Evolutionary conservation across 2,113 vertebrate genomes (phyloP).

Genomic region (Globicephala melas): DNA sequence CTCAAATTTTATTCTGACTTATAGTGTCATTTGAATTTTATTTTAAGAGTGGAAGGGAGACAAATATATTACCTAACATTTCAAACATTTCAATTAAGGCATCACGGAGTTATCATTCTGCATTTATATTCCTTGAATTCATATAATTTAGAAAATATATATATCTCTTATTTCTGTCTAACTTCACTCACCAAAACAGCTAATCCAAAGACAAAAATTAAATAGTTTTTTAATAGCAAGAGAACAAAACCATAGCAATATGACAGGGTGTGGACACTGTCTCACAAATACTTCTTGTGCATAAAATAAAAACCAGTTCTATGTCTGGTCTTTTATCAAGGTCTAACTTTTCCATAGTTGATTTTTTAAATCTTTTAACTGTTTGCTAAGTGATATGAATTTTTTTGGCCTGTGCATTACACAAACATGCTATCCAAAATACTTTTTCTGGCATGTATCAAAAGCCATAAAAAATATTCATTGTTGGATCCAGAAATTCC

Average conservation of each 20-base stretch:
- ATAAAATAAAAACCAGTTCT: conserved; percentile 27
- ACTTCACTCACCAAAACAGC: background rate
- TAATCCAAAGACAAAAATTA: conserved; percentile 43
- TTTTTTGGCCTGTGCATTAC: background rate
- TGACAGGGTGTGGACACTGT: background rate
- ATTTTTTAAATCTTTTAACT: conserved; percentile 17
- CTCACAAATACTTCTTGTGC: background rate
- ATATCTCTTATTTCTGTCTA: background rate
- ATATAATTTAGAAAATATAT: conserved; percentile 19
- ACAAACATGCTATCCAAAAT: background rate
- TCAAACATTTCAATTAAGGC: background rate
- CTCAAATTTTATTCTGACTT: conserved; percentile 36
- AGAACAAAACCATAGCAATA: background rate
- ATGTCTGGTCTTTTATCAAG: background rate
- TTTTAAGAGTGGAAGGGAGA: conserved; percentile 17
- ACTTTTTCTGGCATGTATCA: background rate
- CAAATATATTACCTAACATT: background rate
- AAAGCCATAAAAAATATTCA: conserved; percentile 31
- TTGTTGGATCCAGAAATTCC: conserved; percentile 2
- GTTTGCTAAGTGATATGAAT: background rate
- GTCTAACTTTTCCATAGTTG: background rate
- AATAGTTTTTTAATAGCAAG: background rate
- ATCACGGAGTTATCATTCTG: background rate
- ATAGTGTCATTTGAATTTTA: conserved; percentile 24
- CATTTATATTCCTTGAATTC: conserved; percentile 43